These are phyloP conservation scores for Virgularia gustaviana DNA, from an alignment of 92 coral and sea anemone species.

Conservation along the genomic window DNA sequence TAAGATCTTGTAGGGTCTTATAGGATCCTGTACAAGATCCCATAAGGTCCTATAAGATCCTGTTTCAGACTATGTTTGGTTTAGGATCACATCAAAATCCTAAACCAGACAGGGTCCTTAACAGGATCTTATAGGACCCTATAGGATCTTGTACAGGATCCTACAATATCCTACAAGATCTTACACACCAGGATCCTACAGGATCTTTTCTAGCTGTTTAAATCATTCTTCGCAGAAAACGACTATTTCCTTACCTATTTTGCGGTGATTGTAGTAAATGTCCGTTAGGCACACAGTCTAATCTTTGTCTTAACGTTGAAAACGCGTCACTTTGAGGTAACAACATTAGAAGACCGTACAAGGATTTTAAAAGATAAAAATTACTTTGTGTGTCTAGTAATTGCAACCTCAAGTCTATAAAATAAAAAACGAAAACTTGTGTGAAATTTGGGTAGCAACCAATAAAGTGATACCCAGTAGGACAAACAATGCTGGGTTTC, in stretches of 20 bases:
- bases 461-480: not conserved
- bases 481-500: not conserved
- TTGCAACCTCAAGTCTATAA: slow-evolving; percentile 82
- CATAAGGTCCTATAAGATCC: too few relatives aligned
- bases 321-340: slow-evolving; percentile 98
- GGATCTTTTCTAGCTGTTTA: too few relatives aligned
- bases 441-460: not conserved
- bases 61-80: too few relatives aligned
- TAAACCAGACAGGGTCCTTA: too few relatives aligned
- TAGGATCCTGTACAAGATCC: too few relatives aligned
- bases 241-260: slow-evolving; percentile 42
- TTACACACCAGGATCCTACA: too few relatives aligned
- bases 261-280: slow-evolving; percentile 58
- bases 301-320: slow-evolving; percentile 80
- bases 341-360: slow-evolving; percentile 90
- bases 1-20: too few relatives aligned
- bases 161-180: too few relatives aligned
- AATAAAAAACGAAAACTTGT: not conserved
- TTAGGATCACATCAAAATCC: too few relatives aligned
- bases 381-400: slow-evolving; percentile 87
- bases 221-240: not conserved
- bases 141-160: too few relatives aligned
- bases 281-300: slow-evolving; percentile 98
- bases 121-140: too few relatives aligned
- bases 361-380: slow-evolving; percentile 80